Evolutionary conservation across 1,140 invertebrate species (phyloP), one percentile per base, ranked within the genome.

Genomic region (Hyles vespertilio): DNA sequence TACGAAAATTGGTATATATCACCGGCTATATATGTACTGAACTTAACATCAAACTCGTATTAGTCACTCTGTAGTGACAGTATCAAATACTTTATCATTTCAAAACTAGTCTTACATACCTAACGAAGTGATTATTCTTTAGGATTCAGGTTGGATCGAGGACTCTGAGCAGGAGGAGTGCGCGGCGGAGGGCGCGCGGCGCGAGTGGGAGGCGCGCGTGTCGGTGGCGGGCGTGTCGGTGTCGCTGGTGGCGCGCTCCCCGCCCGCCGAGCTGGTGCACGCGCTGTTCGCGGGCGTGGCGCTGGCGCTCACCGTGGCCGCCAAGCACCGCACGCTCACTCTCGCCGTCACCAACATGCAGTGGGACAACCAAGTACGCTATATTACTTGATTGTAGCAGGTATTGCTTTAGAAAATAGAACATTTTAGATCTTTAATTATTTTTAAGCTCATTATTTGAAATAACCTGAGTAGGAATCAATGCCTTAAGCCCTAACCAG

Each of bases 231-330:
- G 96, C 10, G 74, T 99, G 47, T 97, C 97, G 9, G 85, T 99
- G 32, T 98, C 97, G 12, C 81, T 99, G 32, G 91, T 96, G 53
- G 94, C 96, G 2, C 93, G 95, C 54, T 91, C 91, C 59, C 93
- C 93, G 5, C 91, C n/a, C 3, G 96, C 98, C 78, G 98, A 99
- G 87, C 89, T 99, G 8, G 76, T 98, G 43, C 98, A 97, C 84
- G 92, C 94, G 11, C 91, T 92, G 56, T 91, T 98, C 34, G 91
- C 92, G 32, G 92, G 93, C 65, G 94, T 98, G 61, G 89, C 92
- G 32, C 83, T 96, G 3, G 93, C 95, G 67, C 89, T 93, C 36
- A 78, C 92, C 11, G 89, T 92, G 46, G 92, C 91, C 33, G 4
- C 74, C 74, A 22, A 89, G 87, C 51, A 92, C 92, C 91, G n/a